Base-by-base conservation (phyloP, 2,797 vertebrate genomes). In the Kryptopterus vitreolus region DNA sequence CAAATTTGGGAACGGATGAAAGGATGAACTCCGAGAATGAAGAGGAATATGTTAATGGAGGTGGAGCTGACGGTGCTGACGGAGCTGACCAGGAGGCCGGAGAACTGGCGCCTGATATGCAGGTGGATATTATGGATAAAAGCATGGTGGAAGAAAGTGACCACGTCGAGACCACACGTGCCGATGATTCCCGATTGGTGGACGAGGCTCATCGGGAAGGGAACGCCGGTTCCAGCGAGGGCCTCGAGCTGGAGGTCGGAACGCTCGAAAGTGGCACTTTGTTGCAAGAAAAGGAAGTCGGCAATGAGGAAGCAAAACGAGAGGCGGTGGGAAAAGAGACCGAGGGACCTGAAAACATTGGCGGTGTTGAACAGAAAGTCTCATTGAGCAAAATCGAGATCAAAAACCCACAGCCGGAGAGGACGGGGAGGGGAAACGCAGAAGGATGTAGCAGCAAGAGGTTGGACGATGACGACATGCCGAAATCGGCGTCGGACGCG, bases 231-330 rank as follows among this genome's bases (percentile, higher is more conserved):
- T 26, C 43, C 38, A 77, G 58, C 6, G 43, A 73, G 59, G 24
- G 13, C 13, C 50, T 81, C 5, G 31, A 55, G 1, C 3, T 18
- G 35, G n/a, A 43, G 3, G 46, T 72, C 46, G 46, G n/a, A 75
- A 46, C 16, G 16, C 20, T 6, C 33, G 53, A 83, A 48, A 55
- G 55, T 61, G 58, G 1, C 33, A 10, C 33, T 77, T 20, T 50
- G 11, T 33, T 72, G 20, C 50, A 22, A 76, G 90, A 91, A 90
- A 90, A 87, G 84, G 50, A 72, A 26, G n/a, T 29, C n/a, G 4
- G 20, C n/a, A 15, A 57, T 83, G 86, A 87, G 83, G 91, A 88
- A 83, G 85, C 83, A 83, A 82, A 83, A 85, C 88, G 85, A 87
- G 78, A 81, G 74, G 82, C 89, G 86, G 85, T 86, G 84, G 87